These are phyloP conservation scores for Abramis brama DNA, from an alignment of 2,113 vertebrate genomes.

Conservation along the genomic window DNA sequence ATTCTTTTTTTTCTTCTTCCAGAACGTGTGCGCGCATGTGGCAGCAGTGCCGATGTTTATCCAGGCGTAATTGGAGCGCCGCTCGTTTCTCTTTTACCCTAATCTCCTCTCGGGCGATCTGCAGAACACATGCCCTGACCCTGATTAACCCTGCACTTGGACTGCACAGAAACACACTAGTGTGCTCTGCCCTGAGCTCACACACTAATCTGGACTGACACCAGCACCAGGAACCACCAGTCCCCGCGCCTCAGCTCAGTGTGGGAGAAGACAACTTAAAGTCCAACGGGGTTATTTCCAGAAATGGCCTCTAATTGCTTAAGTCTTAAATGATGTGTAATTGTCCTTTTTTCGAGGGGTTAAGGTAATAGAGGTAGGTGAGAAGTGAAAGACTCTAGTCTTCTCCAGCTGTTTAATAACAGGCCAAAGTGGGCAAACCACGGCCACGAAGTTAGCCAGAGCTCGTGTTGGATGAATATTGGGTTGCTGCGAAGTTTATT, in stretches of 20 bases:
- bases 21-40: slow-evolving; percentile 53
- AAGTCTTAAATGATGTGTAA: slow-evolving; percentile 85
- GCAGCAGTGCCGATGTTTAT: slow-evolving; percentile 64
- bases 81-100: slow-evolving; percentile 67
- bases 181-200: slow-evolving; percentile 19
- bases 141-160: slow-evolving; percentile 68
- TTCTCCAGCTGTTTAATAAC: slow-evolving; percentile 75
- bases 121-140: slow-evolving; percentile 59
- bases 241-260: slow-evolving; percentile 66
- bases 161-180: slow-evolving; percentile 45
- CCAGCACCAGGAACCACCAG: slow-evolving; percentile 77
- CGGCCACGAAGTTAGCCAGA: slow-evolving; percentile 51
- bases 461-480: slow-evolving; percentile 48
- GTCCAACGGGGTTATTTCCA: slow-evolving; percentile 75
- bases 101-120: slow-evolving; percentile 71
- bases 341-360: slow-evolving; percentile 75
- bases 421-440: slow-evolving; percentile 49
- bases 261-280: slow-evolving; percentile 75
- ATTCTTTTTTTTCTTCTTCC: too few relatives aligned
- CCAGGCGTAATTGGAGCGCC: slow-evolving; percentile 64
- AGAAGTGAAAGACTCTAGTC: slow-evolving; percentile 69
- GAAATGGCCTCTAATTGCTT: slow-evolving; percentile 79
- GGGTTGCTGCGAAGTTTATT: slow-evolving; percentile 53
- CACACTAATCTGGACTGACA: slow-evolving; percentile 32
- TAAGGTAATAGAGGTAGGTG: slow-evolving; percentile 70